phyloP scores from a whole-genome alignment of 2,888 invertebrate species.

The Capitulum mitella region DNA sequence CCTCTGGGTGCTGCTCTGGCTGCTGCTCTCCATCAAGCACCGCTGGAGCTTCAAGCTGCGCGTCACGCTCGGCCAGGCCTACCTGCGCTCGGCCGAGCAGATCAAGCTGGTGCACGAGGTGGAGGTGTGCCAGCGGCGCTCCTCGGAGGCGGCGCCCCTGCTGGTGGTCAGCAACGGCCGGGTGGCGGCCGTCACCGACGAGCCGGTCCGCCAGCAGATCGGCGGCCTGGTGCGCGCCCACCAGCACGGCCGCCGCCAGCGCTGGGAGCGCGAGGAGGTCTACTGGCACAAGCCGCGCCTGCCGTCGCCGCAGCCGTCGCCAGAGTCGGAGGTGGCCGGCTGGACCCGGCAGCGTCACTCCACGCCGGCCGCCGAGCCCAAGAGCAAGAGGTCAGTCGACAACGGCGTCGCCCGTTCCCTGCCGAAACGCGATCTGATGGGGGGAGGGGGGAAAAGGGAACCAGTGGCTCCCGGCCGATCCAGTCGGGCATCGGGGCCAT shows the following conservation, averaged over 20 bases:
- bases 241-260: not conserved
- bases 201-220: not conserved
- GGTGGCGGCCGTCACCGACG: not conserved
- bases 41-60: slow-evolving; percentile 44
- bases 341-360: not conserved
- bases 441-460: too few species aligned
- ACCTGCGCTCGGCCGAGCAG: slow-evolving; percentile 54
- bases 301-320: not conserved
- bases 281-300: slow-evolving; percentile 2
- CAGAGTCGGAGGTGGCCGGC: slow-evolving; percentile 9
- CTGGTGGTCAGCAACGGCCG: slow-evolving; percentile 59
- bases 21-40: slow-evolving; percentile 50
- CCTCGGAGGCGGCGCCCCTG: slow-evolving; percentile 54
- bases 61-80: slow-evolving; percentile 55
- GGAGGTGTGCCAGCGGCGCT: slow-evolving; percentile 47
- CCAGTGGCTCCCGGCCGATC: too few species aligned
- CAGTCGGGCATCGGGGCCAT: too few species aligned
- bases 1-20: slow-evolving; percentile 77
- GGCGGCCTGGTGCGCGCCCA: not conserved
- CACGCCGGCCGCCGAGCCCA: not conserved
- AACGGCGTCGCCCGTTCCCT: too few species aligned
- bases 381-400: not conserved
- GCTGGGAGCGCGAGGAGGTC: not conserved
- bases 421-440: too few species aligned
- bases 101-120: slow-evolving; percentile 57